Evolutionary conservation across 2,888 invertebrate genomes (phyloP), one percentile per base, ranked within the genome.

Genomic region (Apotomis betuletana): DNA sequence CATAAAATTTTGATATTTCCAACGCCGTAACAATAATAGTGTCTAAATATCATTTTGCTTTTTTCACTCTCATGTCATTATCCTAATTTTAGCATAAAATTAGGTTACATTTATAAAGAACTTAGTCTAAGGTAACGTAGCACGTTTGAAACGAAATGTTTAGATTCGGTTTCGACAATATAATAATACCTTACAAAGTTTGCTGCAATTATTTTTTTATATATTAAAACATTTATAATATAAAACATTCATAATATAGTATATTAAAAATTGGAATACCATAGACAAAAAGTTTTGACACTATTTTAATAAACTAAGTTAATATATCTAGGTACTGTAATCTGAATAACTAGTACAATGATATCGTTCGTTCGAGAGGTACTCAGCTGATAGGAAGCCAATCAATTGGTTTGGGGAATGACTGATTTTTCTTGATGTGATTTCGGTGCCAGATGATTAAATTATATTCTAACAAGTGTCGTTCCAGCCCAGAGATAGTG

Each of bases 271-370:
- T 69, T 54, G 55, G 54, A 58, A 57, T 63, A 67, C 57, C 58
- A 54, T 68, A 68, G 68, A 54, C 44, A 65, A 60, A 54, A 36
- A 54, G 12, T 65, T 60, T 65, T 65, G 65, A 70, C 64, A 70
- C 70, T 64, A 58, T 38, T 10, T 52, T 60, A 55, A 15, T 44
- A n/a, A 38, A 12, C 44, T 61, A 61, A 1, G n/a, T 49, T 38
- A n/a, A 41, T 55, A 69, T 9, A 12, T 55, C 41, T 55, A 49
- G 52, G 38, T 44, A 44, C 44, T 49, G 3, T 38, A 36, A 49
- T 54, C 64, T 59, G 59, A 54, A 49, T 49, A 49, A 57, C 54
- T 49, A 70, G 49, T 65, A 67, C 64, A 65, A 49, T 62, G 58
- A 63, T 69, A 63, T 69, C 69, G 57, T 58, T 58, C 51, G 13